Evolutionary conservation across 2,797 vertebrate genomes (phyloP), one percentile per base, ranked within the genome.

Genomic region (Discoglossus pictus): DNA sequence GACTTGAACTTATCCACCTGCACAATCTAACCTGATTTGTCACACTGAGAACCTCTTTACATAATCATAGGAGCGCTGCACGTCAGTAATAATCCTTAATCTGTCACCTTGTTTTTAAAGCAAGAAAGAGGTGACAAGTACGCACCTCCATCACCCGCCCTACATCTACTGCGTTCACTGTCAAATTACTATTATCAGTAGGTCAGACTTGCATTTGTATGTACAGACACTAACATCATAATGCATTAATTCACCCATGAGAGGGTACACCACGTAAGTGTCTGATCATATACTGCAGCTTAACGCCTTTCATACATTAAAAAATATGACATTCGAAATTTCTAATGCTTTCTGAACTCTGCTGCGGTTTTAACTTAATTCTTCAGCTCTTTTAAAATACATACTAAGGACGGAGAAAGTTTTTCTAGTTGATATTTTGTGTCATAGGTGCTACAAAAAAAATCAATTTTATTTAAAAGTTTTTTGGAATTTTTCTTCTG

Each of bases 101-200:
- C 53, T 64, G 38, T 36, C 61, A 64, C 27, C 15, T 56, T n/a
- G 10, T 36, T 36, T 58, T 65, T 27, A 36, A 25, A 42, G 27
- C n/a, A 21, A 51, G 38, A 40, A 10, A 5, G 13, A 43, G 35
- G 38, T 25, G 60, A 48, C 52, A 51, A n/a, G 35, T 47, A 5
- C 21, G 27, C 15, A 40, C 53, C 38, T 44, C 21, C 15, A 11
- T 44, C 31, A 34, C 44, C 61, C 43, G 53, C 24, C 24, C 18
- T 34, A 21, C 24, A 42, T 43, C 31, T 64, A 50, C 24, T 24
- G 25, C 34, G 51, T 43, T 6, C 25, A 27, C 25, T 51, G 43
- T 47, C 44, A 71, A 71, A 71, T 64, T 40, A 71, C 60, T 44
- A 35, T 64, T 59, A 59, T 65, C 68, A 40, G 46, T 34, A 52